phyloP scores from a whole-genome alignment of 2,113 vertebrate species.

The Notechis scutatus region DNA sequence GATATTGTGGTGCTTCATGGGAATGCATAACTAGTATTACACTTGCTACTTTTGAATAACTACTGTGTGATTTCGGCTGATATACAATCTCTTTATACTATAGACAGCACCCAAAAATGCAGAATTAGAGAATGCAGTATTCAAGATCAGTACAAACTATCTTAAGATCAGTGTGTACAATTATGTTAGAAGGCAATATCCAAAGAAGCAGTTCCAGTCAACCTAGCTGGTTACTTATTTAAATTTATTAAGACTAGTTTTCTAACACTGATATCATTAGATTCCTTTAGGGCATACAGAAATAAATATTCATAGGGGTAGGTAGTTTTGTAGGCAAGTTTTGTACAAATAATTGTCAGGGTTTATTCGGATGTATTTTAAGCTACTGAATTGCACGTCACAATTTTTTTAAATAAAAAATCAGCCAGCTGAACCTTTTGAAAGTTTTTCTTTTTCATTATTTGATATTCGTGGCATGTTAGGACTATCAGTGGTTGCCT shows the following conservation, averaged over 20 bases:
- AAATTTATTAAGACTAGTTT: background rate
- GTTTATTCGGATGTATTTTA: background rate
- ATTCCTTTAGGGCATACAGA: background rate
- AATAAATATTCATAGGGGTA: background rate
- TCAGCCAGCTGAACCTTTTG: background rate
- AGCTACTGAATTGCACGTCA: background rate
- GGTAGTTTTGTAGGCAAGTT: background rate
- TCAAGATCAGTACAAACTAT: background rate
- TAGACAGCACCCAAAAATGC: background rate
- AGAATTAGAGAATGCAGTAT: background rate
- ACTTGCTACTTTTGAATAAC: background rate
- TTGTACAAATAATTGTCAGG: background rate
- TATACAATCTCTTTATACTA: background rate
- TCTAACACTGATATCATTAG: background rate
- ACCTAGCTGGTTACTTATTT: background rate
- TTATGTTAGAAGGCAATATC: background rate
- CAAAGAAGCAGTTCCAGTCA: background rate
- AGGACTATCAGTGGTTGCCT: background rate
- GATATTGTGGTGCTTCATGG: background rate
- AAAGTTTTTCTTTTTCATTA: background rate
- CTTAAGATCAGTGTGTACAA: background rate
- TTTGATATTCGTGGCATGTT: background rate
- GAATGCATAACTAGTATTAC: background rate
- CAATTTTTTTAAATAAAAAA: background rate
- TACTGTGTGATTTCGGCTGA: background rate